phyloP scores from a whole-genome alignment of 2,797 vertebrate genomes.

The Ctenopoma kingsleyae region DNA sequence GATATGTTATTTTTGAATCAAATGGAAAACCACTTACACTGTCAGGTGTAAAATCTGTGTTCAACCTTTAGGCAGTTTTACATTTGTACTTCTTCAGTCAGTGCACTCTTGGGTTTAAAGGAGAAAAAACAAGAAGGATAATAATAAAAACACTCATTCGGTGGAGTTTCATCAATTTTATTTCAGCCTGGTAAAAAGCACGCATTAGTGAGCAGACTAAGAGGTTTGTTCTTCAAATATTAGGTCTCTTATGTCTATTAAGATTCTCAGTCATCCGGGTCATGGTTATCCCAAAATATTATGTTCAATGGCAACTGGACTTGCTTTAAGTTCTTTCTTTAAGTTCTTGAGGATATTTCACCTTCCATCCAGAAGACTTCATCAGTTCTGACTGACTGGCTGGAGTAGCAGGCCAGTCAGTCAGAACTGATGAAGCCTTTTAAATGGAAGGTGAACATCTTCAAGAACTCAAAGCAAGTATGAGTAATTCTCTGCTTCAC shows the following conservation, averaged over 20 bases:
- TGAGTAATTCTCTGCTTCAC: conserved; percentile 36
- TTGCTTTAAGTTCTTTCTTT: too few relatives aligned
- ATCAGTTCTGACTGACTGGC: too few relatives aligned
- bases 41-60: conserved; percentile 2
- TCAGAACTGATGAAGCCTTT: too few relatives aligned
- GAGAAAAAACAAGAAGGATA: background rate
- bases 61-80: conserved; percentile 6
- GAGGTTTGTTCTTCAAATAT: conserved; percentile 37
- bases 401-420: too few relatives aligned
- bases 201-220: conserved; percentile 2
- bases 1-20: background rate
- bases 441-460: too few relatives aligned
- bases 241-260: background rate
- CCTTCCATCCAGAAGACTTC: too few relatives aligned
- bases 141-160: conserved; percentile 14
- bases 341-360: too few relatives aligned
- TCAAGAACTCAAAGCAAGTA: too few relatives aligned
- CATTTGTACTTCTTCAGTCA: background rate
- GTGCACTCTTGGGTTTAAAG: background rate
- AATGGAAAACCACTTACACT: background rate
- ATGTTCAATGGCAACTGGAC: too few relatives aligned
- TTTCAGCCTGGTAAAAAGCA: background rate
- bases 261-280: too few relatives aligned
- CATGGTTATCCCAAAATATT: too few relatives aligned
- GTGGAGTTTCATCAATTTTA: conserved; percentile 11